A percentile compares a stretch with the other conserved stretches of the same genome.
These are phyloP conservation scores for Nysson spinosus DNA, from an alignment of 2,888 invertebrate genomes.

Conservation along the genomic window DNA sequence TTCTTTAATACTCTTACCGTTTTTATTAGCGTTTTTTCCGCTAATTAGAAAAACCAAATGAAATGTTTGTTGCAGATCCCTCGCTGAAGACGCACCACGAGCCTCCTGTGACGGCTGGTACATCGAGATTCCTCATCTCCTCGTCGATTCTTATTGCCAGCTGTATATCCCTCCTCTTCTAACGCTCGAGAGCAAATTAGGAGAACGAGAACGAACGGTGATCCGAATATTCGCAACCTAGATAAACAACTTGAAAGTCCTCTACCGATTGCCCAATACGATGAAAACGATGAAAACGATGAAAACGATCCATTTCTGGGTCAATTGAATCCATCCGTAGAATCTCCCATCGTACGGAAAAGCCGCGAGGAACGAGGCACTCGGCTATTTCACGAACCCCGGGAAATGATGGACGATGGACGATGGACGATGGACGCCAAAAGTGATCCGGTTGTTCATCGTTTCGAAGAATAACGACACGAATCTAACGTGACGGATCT, in stretches of 20 bases:
- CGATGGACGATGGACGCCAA: no score
- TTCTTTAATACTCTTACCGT: no score
- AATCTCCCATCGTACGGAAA: conserved; percentile 24
- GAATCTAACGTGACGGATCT: no score
- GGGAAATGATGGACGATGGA: no score
- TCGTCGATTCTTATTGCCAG: conserved; percentile 28
- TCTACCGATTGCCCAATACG: conserved; percentile 10
- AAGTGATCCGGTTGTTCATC: no score
- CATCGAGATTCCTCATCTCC: conserved; percentile 46
- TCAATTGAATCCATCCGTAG: conserved; percentile 20
- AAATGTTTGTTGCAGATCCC: conserved; percentile 58
- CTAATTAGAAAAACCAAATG: no score
- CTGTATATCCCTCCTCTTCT: conserved; percentile 53
- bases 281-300: conserved; percentile 19
- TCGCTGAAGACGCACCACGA: conserved; percentile 43
- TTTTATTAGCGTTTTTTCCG: no score
- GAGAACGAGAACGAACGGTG: conserved; percentile 35
- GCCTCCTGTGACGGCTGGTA: conserved; percentile 23
- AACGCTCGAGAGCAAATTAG: conserved; percentile 39
- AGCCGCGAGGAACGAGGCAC: conserved; percentile 4
- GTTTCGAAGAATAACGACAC: no score
- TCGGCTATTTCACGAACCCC: not conserved
- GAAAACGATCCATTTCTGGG: conserved; percentile 12
- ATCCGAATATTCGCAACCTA: conserved; percentile 36
- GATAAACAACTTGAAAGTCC: conserved; percentile 19